Evolutionary conservation across 1,140 invertebrate species (phyloP).

Genomic region (Platorchestia sp.): DNA sequence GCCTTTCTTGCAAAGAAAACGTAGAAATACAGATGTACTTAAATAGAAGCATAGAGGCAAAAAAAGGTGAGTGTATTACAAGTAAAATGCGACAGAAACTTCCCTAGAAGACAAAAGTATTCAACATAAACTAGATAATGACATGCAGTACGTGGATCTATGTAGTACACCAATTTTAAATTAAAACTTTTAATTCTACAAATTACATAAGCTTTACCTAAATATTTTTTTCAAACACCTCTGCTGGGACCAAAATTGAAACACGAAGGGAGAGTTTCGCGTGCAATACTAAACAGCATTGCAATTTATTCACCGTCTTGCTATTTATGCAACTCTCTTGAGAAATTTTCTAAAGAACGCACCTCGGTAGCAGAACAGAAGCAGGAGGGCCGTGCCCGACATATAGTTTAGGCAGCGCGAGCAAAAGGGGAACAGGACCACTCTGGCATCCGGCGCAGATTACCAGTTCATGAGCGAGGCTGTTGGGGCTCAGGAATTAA

Average conservation of each 20-base stretch:
- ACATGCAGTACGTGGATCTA: neutral
- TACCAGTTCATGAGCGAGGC: slow-evolving; percentile 29
- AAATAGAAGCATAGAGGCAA: neutral
- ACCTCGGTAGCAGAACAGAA: neutral
- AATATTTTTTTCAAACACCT: neutral
- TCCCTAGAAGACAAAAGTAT: neutral
- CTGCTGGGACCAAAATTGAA: neutral
- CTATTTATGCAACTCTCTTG: neutral
- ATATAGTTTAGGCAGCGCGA: neutral
- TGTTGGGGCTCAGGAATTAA: slow-evolving; percentile 27
- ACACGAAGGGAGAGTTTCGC: neutral
- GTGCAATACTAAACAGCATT: neutral
- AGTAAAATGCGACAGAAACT: neutral
- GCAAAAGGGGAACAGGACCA: neutral
- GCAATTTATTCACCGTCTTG: neutral
- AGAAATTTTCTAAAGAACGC: neutral
- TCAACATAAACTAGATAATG: neutral
- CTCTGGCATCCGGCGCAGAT: slow-evolving; percentile 10
- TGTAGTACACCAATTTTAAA: neutral
- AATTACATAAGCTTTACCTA: neutral
- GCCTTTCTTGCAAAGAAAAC: neutral
- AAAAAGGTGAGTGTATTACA: neutral
- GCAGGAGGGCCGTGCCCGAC: neutral
- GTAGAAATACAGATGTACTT: no score
- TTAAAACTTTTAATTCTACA: neutral